These are phyloP conservation scores for Trichonephila clavata DNA, from an alignment of 1,140 invertebrate species.

Conservation along the genomic window DNA sequence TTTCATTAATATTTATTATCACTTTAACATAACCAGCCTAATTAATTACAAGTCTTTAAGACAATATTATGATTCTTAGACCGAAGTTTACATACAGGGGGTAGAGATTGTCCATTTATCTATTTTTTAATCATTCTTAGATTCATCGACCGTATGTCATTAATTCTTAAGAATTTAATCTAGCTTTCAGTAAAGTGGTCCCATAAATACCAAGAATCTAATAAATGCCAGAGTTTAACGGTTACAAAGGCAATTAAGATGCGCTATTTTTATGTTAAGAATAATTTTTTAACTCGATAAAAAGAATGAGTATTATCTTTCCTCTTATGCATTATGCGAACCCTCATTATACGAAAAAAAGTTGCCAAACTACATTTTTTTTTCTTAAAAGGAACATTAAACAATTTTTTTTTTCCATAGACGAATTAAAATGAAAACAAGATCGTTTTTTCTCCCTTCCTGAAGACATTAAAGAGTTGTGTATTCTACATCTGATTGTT, in stretches of 20 bases:
- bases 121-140: slow-evolving; percentile 52
- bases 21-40: not conserved
- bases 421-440: slow-evolving; percentile 10
- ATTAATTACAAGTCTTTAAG: not conserved
- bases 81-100: not conserved
- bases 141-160: slow-evolving; percentile 49
- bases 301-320: slow-evolving; percentile 53
- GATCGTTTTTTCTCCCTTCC: not conserved
- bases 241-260: slow-evolving; percentile 62
- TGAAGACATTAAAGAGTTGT: slow-evolving; percentile 1
- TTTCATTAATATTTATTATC: not conserved
- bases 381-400: slow-evolving; percentile 45
- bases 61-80: not conserved
- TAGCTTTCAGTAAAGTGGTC: slow-evolving; percentile 48
- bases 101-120: not conserved
- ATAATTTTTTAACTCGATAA: slow-evolving; percentile 48
- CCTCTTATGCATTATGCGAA: slow-evolving; percentile 25
- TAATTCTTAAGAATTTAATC: slow-evolving; percentile 69
- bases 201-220: slow-evolving; percentile 62
- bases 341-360: slow-evolving; percentile 36
- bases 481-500: slow-evolving; percentile 11
- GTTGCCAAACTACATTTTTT: slow-evolving; percentile 13
- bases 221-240: slow-evolving; percentile 68
- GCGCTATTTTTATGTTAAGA: slow-evolving; percentile 50
- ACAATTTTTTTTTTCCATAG: not conserved